phyloP scores from a whole-genome alignment of 2,888 invertebrate species.

The Megamerina dolium region DNA sequence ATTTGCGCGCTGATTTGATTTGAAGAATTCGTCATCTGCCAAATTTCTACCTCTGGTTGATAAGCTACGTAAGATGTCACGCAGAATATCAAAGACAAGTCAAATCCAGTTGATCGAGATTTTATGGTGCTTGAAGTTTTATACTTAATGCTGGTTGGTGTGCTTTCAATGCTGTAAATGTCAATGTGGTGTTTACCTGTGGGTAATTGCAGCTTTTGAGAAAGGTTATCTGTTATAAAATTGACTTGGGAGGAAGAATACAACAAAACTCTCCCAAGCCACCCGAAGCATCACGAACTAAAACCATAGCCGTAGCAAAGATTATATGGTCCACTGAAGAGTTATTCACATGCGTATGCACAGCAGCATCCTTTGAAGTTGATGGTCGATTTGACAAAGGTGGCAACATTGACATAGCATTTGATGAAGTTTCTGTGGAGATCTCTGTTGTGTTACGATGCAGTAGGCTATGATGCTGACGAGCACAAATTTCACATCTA shows the following conservation, averaged over 20 bases:
- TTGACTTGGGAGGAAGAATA: slow-evolving; percentile 17
- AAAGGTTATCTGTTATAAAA: slow-evolving; percentile 11
- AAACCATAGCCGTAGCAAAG: slow-evolving; percentile 20
- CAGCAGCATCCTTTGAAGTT: not conserved
- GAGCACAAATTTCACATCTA: slow-evolving; percentile 4
- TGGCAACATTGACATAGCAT: not conserved
- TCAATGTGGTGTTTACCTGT: slow-evolving; percentile 9
- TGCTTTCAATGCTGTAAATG: too few relatives aligned
- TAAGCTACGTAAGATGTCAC: slow-evolving; percentile 20
- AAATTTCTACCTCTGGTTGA: slow-evolving; percentile 20
- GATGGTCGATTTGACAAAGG: not conserved
- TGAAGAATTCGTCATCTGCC: slow-evolving; percentile 19
- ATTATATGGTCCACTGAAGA: slow-evolving; percentile 11
- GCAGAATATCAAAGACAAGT: slow-evolving; percentile 14
- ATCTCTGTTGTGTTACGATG: not conserved
- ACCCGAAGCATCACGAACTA: too few relatives aligned
- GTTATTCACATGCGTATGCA: slow-evolving; percentile 10
- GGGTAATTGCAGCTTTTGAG: too few relatives aligned
- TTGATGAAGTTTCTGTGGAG: not conserved
- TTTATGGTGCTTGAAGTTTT: slow-evolving; percentile 15
- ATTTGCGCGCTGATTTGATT: slow-evolving; percentile 6
- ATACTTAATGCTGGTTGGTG: too few relatives aligned
- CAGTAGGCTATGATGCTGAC: too few relatives aligned
- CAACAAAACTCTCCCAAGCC: slow-evolving; percentile 15
- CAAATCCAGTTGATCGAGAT: slow-evolving; percentile 13